Evolutionary conservation across 2,797 vertebrate species (phyloP), one percentile per base, ranked within the genome.

Genomic region (Emydoidea blandingii): DNA sequence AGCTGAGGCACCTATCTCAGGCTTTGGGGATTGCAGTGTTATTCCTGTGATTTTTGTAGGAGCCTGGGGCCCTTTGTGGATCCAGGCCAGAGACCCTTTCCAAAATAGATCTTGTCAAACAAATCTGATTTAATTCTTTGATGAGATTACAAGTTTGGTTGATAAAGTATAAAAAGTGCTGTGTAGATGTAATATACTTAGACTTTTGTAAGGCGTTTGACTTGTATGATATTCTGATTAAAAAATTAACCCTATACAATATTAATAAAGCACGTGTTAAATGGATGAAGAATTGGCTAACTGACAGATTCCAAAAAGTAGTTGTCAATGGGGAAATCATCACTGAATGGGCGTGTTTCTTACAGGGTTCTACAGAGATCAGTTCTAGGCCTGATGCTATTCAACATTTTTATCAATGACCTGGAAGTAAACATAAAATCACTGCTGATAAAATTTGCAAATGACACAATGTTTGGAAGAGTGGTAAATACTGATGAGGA

Each of bases 281-380:
- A n/a, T 19, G 1, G 74, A 5, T 79, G 65, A 47, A 86, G 44
- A 88, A 94, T 89, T 16, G 12, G 90, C 7, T 72, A 93, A 6
- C n/a, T 92, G 19, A 37, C 12, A 47, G 62, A 88, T 78, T 31
- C 89, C 53, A 93, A 87, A 59, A 88, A 31, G 18, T 89, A 81
- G 10, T 0, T n/a, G n/a, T 68, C 65, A 37, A 18, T 68, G 65
- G 65, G n/a, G 65, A 68, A 59, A 68, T 68, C 65, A n/a, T 68
- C n/a, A 15, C 50, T 50, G 50, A 50, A 50, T 50, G 50, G 50
- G 50, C 14, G 10, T 37, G n/a, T 68, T 68, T 68, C n/a, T 68
- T n/a, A 68, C 18, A 5, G 16, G 65, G 18, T 68, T 37, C 65
- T 68, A 21, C 65, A 37, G 8, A 18, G 65, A 68, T 16, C 34